phyloP scores from a whole-genome alignment of 2,797 vertebrate genomes.

The Psittacula derbiana region DNA sequence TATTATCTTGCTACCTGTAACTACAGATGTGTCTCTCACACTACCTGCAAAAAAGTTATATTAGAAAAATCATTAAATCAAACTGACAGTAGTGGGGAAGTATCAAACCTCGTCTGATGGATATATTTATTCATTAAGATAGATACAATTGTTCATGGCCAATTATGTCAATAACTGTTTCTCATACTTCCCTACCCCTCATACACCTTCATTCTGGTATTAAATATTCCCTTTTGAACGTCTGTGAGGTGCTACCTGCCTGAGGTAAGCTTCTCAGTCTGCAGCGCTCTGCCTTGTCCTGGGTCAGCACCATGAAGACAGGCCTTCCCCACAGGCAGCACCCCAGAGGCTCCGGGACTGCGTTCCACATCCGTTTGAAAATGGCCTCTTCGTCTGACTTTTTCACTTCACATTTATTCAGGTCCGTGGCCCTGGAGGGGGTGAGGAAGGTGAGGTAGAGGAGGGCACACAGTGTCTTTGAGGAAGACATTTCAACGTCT shows the following conservation, averaged over 20 bases:
- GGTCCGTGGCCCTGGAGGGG: background rate
- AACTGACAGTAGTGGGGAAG: background rate
- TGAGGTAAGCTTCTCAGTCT: background rate
- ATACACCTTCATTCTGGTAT: background rate
- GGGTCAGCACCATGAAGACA: fast-evolving
- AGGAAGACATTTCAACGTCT: background rate
- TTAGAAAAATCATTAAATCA: background rate
- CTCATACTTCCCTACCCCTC: background rate
- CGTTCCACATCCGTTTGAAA: background rate
- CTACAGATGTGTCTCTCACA: background rate
- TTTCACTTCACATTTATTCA: background rate
- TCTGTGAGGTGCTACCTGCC: background rate
- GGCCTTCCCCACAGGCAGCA: background rate
- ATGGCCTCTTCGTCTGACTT: background rate
- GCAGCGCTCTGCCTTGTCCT: fast-evolving
- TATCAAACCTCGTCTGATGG: background rate
- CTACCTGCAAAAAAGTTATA: background rate
- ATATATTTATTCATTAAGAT: background rate
- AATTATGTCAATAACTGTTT: background rate
- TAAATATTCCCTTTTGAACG: background rate
- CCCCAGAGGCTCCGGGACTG: fast-evolving
- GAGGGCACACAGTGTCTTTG: fast-evolving
- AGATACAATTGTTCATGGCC: background rate
- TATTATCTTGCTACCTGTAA: background rate
- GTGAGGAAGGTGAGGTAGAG: background rate